A percentile compares a stretch with the other conserved stretches of the same genome.
These are phyloP conservation scores for Odocoileus hemionus DNA, from an alignment of 2,113 vertebrate genomes.

Conservation along the genomic window DNA sequence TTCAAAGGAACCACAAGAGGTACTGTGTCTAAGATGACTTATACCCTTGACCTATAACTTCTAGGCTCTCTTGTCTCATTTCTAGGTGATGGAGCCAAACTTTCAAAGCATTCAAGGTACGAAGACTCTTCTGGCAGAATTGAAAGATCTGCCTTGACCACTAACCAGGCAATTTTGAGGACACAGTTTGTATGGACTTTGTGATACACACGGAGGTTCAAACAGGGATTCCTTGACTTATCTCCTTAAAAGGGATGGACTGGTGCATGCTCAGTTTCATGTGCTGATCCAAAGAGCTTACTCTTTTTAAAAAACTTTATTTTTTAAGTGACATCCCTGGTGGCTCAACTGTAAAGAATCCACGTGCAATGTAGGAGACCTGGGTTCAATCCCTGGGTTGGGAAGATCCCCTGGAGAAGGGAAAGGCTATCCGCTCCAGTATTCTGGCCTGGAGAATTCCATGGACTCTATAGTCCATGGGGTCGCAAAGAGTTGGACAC, in stretches of 20 bases:
- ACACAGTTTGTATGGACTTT: background rate
- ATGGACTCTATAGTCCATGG: background rate
- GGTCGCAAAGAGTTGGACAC: accelerated
- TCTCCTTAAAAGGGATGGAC: background rate
- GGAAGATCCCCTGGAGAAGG: background rate
- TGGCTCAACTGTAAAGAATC: background rate
- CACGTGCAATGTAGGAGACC: background rate
- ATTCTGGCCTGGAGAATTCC: background rate
- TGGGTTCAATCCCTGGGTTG: background rate
- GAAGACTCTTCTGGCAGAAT: background rate
- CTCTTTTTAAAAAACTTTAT: background rate
- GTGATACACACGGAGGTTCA: background rate
- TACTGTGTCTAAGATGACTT: background rate
- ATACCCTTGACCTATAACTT: background rate
- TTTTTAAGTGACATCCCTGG: background rate
- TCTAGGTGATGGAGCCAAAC: background rate
- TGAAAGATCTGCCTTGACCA: background rate
- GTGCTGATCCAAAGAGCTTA: background rate
- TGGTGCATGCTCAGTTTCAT: background rate
- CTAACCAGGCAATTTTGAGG: background rate
- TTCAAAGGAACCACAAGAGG: background rate
- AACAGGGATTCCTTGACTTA: background rate
- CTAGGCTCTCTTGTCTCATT: background rate
- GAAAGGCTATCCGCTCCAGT: background rate
- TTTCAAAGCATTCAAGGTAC: background rate